Evolutionary conservation across 2,888 invertebrate genomes (phyloP), one percentile per base, ranked within the genome.

Genomic region (Gortyna flavago): DNA sequence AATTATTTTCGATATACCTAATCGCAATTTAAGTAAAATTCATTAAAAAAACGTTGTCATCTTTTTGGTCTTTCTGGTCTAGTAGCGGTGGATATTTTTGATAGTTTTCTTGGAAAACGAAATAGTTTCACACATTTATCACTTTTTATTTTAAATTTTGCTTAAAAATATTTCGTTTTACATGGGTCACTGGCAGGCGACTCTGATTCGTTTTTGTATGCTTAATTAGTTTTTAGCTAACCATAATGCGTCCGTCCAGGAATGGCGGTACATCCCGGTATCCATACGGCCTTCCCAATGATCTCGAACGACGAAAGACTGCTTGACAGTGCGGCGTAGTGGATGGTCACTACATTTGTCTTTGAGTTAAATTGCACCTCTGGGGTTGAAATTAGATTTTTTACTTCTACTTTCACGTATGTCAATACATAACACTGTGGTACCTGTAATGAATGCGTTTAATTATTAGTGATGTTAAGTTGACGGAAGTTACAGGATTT

Each of bases 341-440:
- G 29, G 11, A 84, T 81, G 21, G 9, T 41, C 21, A 84, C 82
- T 13, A 59, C 11, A 16, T 74, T 72, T 2, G 64, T 77, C 2
- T 51, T 11, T 25, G 16, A 0, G 41, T 74, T 72, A 16, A 57
- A 84, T 1, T 57, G 13, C n/a, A 84, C 77, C 1, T 57, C 65
- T 5, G 83, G 85, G 6, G 68, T 66, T 25, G 83, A 81, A 13
- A 84, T 61, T 18, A 38, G 3, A 59, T 84, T 84, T 21, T 32
- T 74, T 38, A 84, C 21, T 44, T 71, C 61, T 32, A 85, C 83
- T 51, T 25, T 77, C 21, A 84, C 85, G 57, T 81, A 77, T 0
- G 83, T 81, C 35, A 85, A 13, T 25, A 65, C 35, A 13, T 72
- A 85, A 51, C 85, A 84, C 8, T 21, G 54, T 62, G 83, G 83